These are phyloP conservation scores for Odontomachus brunneus DNA, from an alignment of 1,140 invertebrate species.

Conservation along the genomic window DNA sequence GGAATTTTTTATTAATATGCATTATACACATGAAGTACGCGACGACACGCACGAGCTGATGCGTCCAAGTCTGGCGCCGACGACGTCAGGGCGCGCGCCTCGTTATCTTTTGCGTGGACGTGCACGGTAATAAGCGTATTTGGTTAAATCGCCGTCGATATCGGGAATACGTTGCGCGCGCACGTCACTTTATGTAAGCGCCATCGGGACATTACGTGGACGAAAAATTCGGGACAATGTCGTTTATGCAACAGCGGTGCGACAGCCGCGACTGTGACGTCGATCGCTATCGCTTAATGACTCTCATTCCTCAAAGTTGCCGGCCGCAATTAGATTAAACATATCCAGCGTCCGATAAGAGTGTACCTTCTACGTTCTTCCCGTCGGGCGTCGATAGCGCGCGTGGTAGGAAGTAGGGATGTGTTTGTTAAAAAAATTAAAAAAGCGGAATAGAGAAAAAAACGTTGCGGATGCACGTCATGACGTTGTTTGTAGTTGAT, in stretches of 20 bases:
- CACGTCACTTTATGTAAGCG: too few species aligned
- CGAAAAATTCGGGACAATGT: neutral
- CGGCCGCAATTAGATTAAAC: constrained; percentile 43
- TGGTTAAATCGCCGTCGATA: neutral
- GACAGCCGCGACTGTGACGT: neutral
- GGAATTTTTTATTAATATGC: constrained; percentile 9
- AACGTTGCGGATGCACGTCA: constrained; percentile 66
- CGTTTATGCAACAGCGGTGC: neutral
- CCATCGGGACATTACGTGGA: neutral
- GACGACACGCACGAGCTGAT: neutral
- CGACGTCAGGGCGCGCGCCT: neutral
- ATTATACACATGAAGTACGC: neutral
- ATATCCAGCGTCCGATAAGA: constrained; percentile 25
- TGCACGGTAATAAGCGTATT: neutral
- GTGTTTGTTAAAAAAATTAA: neutral
- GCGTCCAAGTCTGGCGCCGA: neutral
- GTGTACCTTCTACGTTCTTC: constrained; percentile 13
- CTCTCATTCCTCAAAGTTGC: constrained; percentile 12
- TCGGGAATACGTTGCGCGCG: too few species aligned
- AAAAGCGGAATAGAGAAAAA: constrained; percentile 4
- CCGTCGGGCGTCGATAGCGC: neutral
- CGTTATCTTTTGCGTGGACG: neutral
- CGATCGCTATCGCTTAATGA: constrained; percentile 25
- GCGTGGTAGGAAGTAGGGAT: constrained; percentile 45
- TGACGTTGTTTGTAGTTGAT: constrained; percentile 75